Percentiles rank a stretch among this genome's conserved stretches.
Evolutionary conservation across 2,888 invertebrate species (phyloP).

Genomic region (Drosophila robusta): DNA sequence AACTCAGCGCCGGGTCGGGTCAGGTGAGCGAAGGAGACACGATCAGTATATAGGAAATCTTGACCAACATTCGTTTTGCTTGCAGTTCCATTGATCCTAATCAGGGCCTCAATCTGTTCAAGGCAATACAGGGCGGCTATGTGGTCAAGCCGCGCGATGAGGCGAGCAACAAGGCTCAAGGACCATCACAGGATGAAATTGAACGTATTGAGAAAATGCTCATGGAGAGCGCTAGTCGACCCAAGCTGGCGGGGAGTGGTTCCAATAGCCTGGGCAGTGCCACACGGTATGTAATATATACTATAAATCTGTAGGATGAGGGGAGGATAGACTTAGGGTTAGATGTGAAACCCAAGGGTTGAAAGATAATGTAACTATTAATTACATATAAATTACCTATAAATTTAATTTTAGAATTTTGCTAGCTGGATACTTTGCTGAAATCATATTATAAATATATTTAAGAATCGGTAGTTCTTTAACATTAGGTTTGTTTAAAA

Average conservation of each 20-base stretch:
- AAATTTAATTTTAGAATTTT: too few relatives aligned
- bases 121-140: conserved; percentile 87
- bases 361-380: too few relatives aligned
- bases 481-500: too few relatives aligned
- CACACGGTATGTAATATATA: conserved; percentile 79
- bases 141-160: conserved; percentile 89
- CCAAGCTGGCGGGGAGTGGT: conserved; percentile 84
- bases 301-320: neutral
- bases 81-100: conserved; percentile 85
- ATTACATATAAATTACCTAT: too few relatives aligned
- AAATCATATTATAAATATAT: too few relatives aligned
- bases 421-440: too few relatives aligned
- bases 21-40: conserved; percentile 64
- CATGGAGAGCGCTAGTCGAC: conserved; percentile 83
- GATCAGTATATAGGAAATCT: too few relatives aligned
- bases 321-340: neutral
- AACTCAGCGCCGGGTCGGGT: conserved; percentile 85
- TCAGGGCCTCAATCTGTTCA: conserved; percentile 85
- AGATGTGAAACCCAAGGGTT: neutral
- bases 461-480: too few relatives aligned
- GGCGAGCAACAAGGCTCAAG: conserved; percentile 88
- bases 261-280: conserved; percentile 86
- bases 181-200: conserved; percentile 87
- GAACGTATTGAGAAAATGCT: conserved; percentile 87
- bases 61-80: neutral